Evolutionary conservation across 30 jellyfish, hydroid and myxozoan species (phyloP).

Genomic region (Rhopilema esculentum): DNA sequence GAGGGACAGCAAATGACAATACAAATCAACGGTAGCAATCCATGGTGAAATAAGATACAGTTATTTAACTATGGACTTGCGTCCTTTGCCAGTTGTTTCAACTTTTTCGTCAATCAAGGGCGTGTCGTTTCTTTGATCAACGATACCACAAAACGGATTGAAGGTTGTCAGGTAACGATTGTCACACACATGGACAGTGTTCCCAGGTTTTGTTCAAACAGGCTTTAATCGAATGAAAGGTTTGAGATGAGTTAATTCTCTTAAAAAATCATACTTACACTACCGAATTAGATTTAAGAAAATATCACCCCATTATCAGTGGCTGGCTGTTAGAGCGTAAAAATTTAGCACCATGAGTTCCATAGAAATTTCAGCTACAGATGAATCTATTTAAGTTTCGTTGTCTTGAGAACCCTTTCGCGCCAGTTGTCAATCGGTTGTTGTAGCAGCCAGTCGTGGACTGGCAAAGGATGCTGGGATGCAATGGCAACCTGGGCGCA

Average conservation of each 20-base stretch:
- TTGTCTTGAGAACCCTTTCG: no score
- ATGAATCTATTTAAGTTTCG: no score
- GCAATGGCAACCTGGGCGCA: no score
- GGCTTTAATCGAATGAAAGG: background rate
- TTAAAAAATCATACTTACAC: no score
- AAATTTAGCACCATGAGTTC: no score
- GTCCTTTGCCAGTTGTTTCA: background rate
- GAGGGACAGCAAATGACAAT: background rate
- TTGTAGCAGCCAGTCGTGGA: no score
- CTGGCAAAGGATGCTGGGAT: no score
- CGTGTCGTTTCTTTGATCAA: background rate
- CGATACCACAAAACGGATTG: background rate
- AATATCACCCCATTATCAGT: no score
- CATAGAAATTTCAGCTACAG: no score
- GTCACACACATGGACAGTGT: background rate
- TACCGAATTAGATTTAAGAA: background rate
- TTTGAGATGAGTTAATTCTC: background rate
- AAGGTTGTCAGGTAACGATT: background rate
- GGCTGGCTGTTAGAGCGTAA: no score
- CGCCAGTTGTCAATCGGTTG: no score
- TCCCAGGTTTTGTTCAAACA: background rate
- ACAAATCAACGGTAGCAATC: background rate
- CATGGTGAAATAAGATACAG: background rate
- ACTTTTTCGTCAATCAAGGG: background rate
- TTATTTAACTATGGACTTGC: background rate